Evolutionary conservation across 1,140 invertebrate genomes (phyloP), one percentile per base, ranked within the genome.

Genomic region (Hylyphantes graminicola): DNA sequence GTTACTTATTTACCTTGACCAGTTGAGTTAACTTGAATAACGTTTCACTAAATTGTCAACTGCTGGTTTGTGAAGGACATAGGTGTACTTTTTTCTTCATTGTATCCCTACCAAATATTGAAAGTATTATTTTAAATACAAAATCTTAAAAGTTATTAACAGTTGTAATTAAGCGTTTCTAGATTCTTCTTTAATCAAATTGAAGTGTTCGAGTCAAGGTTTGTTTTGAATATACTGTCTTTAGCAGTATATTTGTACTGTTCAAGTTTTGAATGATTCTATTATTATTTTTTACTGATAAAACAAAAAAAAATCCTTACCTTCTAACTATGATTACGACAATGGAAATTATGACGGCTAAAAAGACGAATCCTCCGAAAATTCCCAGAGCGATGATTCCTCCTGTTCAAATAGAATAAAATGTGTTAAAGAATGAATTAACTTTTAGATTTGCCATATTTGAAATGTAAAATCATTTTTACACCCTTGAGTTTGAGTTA

Each of bases 361-460:
- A 91, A 88, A 97, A 95, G 0, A 97, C 95, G 87, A 98, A 95
- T 7, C 94, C 95, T 72, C 95, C 96, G 88, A 97, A 97, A 0
- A 96, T 95, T 13, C 94, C 95, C 7, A 97, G 90, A 2, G 95
- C 95, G 75, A 97, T 96, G 67, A 97, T 95, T 0, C 95, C 95
- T 90, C 91, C 80, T 86, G 55, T 55, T 54, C 53, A 35, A 48
- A 80, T 13, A 53, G 12, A 59, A 59, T 35, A 35, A 2, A 35
- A 35, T 35, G 35, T 35, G 1, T 35, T 35, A 35, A 35, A 35
- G 35, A 1, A 35, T 35, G 35, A 35, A 35, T 35, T 35, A 35
- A 1, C 35, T n/a, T 35, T 35, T 35, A 35, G 35, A 35, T 35
- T 35, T 5, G 5, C 35, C 35, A 35, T 5, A 35, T 35, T 5